These are phyloP conservation scores for Beris chalybata DNA, from an alignment of 2,888 invertebrate genomes.

Conservation along the genomic window DNA sequence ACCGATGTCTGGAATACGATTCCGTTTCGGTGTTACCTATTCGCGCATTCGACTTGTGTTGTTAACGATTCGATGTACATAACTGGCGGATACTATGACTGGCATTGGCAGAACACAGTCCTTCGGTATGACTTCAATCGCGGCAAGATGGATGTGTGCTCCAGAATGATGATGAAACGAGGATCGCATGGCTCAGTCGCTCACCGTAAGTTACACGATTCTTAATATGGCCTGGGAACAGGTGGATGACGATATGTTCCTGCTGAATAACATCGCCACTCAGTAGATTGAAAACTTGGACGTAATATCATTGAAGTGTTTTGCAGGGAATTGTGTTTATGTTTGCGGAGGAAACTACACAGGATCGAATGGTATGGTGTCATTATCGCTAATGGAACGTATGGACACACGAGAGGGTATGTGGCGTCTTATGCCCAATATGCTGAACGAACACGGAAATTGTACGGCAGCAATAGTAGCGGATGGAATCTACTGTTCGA, in stretches of 20 bases:
- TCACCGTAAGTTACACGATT: slow-evolving; percentile 6
- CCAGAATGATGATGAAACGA: slow-evolving; percentile 18
- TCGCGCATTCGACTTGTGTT: not conserved
- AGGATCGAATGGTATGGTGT: not conserved
- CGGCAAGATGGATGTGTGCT: not conserved
- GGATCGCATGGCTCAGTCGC: slow-evolving; percentile 7
- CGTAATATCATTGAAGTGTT: not conserved
- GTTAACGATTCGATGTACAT: slow-evolving; percentile 2
- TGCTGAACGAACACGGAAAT: slow-evolving; percentile 4
- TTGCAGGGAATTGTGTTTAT: slow-evolving; percentile 19
- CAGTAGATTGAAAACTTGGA: too few species aligned
- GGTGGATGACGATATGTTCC: too few species aligned
- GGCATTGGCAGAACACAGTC: slow-evolving; percentile 1
- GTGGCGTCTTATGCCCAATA: slow-evolving; percentile 18
- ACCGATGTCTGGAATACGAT: slow-evolving; percentile 6
- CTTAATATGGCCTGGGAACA: too few species aligned
- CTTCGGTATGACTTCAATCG: slow-evolving; percentile 16
- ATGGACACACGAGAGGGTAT: slow-evolving; percentile 20
- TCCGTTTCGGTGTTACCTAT: slow-evolving; percentile 17
- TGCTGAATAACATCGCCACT: too few species aligned
- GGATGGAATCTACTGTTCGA: slow-evolving; percentile 15
- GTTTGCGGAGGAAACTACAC: slow-evolving; percentile 14
- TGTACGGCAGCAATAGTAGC: slow-evolving; percentile 10
- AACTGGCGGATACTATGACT: slow-evolving; percentile 12
- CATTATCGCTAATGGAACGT: slow-evolving; percentile 11